Percentiles rank a stretch among this genome's conserved stretches.
These are phyloP conservation scores for Drosophila nasuta DNA, from an alignment of 1,140 invertebrate genomes.

Conservation along the genomic window DNA sequence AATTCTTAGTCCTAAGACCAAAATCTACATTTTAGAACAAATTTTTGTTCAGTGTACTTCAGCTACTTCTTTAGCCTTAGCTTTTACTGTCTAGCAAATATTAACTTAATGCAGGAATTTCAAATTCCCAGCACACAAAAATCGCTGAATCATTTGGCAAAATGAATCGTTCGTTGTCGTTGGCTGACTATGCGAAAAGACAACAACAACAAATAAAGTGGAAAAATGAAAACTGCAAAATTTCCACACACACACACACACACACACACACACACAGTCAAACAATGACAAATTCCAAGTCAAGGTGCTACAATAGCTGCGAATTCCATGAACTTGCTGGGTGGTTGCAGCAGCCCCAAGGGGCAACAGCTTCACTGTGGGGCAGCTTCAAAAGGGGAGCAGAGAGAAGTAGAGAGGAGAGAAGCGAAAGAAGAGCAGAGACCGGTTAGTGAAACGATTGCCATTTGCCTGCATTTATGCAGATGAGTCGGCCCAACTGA, in stretches of 20 bases:
- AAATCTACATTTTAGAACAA: too few species aligned
- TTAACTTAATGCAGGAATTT: not conserved
- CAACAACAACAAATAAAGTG: not conserved
- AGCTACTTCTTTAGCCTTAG: too few species aligned
- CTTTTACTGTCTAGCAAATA: not conserved
- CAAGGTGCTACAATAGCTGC: conserved; percentile 76
- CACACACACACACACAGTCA: conserved; percentile 24
- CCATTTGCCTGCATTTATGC: conserved; percentile 61
- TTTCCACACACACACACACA: conserved; percentile 14
- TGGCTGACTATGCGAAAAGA: not conserved
- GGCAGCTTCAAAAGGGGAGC: not conserved
- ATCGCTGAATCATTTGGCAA: conserved; percentile 38
- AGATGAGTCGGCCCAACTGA: conserved; percentile 60
- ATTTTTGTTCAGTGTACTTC: too few species aligned
- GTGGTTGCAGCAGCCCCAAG: conserved; percentile 44
- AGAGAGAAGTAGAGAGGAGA: not conserved
- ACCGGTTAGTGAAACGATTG: conserved; percentile 20
- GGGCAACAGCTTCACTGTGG: not conserved
- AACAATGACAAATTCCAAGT: conserved; percentile 75
- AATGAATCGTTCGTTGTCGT: not conserved
- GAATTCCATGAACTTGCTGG: conserved; percentile 74
- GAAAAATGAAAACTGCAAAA: conserved; percentile 26
- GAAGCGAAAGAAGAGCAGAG: not conserved
- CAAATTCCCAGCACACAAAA: not conserved
- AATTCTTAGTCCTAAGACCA: too few species aligned